A percentile compares a stretch with the other conserved stretches of the same genome.
Conservation (phyloP, 1,140 invertebrate genomes). For the Trichonephila clavata region DNA sequence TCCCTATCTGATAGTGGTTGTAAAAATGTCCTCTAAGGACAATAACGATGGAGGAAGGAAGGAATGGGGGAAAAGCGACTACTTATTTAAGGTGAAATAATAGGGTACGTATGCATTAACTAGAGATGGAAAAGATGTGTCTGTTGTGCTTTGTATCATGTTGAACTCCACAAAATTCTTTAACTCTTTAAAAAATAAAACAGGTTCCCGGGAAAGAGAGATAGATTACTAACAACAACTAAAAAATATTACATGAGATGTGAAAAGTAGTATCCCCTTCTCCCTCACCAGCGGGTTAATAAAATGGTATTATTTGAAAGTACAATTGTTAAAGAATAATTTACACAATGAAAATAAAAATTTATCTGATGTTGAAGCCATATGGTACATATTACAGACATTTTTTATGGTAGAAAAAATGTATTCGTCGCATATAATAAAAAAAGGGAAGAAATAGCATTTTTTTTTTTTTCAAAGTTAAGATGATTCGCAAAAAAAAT, state of each 20-base stretch:
- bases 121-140: not conserved
- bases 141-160: not conserved
- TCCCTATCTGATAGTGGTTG: constrained; percentile 26
- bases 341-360: too few relatives aligned
- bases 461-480: too few relatives aligned
- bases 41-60: not conserved
- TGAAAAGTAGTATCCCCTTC: not conserved
- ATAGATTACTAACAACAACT: not conserved
- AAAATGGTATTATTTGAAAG: not conserved
- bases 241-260: not conserved
- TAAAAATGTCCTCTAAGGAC: constrained; percentile 30
- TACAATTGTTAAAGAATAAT: too few relatives aligned
- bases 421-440: too few relatives aligned
- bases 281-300: not conserved
- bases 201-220: constrained; percentile 16
- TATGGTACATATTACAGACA: too few relatives aligned
- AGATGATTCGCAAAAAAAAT: too few relatives aligned
- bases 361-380: too few relatives aligned
- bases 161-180: not conserved
- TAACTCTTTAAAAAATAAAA: not conserved
- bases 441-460: too few relatives aligned
- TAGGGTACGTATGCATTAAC: constrained; percentile 30
- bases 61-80: not conserved
- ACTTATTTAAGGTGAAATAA: constrained; percentile 13
- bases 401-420: too few relatives aligned